Base-by-base conservation (phyloP, 2,113 vertebrate species). In the Rhynchomys soricoides region DNA sequence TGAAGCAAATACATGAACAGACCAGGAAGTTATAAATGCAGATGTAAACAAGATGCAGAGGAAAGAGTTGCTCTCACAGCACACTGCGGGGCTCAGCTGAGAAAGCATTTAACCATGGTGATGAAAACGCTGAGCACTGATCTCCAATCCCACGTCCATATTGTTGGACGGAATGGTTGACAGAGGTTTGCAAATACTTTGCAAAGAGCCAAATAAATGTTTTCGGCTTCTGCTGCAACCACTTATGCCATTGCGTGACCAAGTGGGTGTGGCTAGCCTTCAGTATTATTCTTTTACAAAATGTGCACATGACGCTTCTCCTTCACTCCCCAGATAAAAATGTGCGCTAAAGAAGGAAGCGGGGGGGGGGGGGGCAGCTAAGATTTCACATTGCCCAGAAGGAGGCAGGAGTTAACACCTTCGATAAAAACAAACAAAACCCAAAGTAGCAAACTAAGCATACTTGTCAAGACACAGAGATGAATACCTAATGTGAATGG, bases 361-460 rank as follows among this genome's bases (percentile, higher is more conserved):
- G 43, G 71, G 26, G 75, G 19, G 89, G n/a, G n/a, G n/a, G n/a
- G n/a, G n/a, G n/a, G n/a, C n/a, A n/a, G 87, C 0, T 45, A 89
- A 55, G 48, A 0, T 31, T 86, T 83, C 57, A 24, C 70, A 75
- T 90, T 90, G 95, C n/a, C 86, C 13, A 79, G n/a, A 21, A 48
- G 66, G 55, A 90, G 43, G 68, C 48, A 75, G 82, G 87, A 95
- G 86, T 93, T 89, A 88, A 93, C 89, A 37, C 17, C 68, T 82
- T 24, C 16, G 45, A 83, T 19, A 5, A 29, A 74, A 89, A 83
- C 59, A 43, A 43, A 86, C 45, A 89, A 66, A 79, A 37, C 9
- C 21, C 43, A 8, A 86, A 86, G 73, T 89, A 87, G 64, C 66
- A 85, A 91, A 91, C 19, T 64, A 77, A 74, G 93, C 43, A 4